Evolutionary conservation across 2,797 vertebrate species (phyloP), one percentile per base, ranked within the genome.

Genomic region (Babyrousa celebensis): DNA sequence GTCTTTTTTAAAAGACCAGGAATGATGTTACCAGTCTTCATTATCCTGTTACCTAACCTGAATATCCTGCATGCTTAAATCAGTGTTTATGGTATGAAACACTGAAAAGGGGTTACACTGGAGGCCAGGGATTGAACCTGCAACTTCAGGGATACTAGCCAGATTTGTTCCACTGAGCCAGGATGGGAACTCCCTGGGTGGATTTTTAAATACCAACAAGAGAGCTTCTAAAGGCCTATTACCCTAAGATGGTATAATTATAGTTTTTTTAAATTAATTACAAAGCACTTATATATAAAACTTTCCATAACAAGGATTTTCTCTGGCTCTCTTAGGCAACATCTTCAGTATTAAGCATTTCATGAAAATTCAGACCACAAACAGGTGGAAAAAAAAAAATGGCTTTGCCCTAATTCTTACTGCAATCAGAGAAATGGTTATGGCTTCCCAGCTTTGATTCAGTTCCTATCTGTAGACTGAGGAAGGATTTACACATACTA

Each of bases 1-100:
- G n/a, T n/a, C n/a, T n/a, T n/a, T n/a, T n/a, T n/a, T 65, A 86
- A 89, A 60, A 92, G 74, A 62, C 48, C 25, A 77, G 40, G 80
- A 86, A 58, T 25, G 48, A 40, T 89, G 56, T 20, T 87, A 48
- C 36, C 72, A 23, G 11, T 77, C 56, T 80, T 72, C 21, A 63
- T 85, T 67, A 58, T 71, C 75, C 82, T 17, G 21, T 77, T 74
- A 70, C 63, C 85, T 82, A 52, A 60, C 8, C 71, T 40, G 27
- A 85, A 36, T 43, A 20, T 29, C 23, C 67, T 56, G 29, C 14
- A 89, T 25, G 79, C 16, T 36, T 74, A 21, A 21, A 23, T 84
- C 82, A 67, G 20, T 71, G 36, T 88, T 54, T n/a, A 18, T 40
- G 16, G 4, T 48, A 56, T 52, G 32, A 90, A 82, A 21, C 87